Base-by-base conservation (phyloP, 2,113 vertebrate genomes). In the Tachuris rubrigastra region DNA sequence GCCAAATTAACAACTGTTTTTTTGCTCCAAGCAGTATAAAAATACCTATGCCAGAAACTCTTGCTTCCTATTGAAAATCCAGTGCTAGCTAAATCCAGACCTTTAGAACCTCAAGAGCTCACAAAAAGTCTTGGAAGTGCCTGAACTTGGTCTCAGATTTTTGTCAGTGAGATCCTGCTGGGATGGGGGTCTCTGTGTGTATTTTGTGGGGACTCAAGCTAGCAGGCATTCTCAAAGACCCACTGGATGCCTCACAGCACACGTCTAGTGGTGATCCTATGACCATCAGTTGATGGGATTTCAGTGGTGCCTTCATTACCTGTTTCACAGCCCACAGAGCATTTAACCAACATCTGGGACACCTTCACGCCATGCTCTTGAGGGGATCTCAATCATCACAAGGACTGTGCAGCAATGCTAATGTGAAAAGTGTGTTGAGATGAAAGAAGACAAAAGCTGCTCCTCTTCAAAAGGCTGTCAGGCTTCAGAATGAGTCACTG, bases 121-220 rank as follows among this genome's bases (percentile, higher is more conserved):
- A 79, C 0, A 1, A 33, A 35, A 52, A 56, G 23, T 35, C 31
- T 69, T 73, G 22, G 8, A 79, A 85, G 9, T 60, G 37, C 33
- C 67, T 52, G 27, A 85, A 59, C 13, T 33, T 41, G 22, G 27
- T 56, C 27, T 67, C 39, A 50, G 52, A 22, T n/a, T 87, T 67
- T 62, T 14, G 2, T 55, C 47, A 44, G n/a, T 24, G 31, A 78
- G 31, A 78, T 62, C 27, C 37, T 62, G 37, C 50, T 27, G 33
- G 37, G 17, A 3, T 33, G 31, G 67, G 28, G 14, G 27, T 30
- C 20, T 19, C 16, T 46, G 33, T 8, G 9, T 0, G 0, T 25
- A 7, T 60, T 88, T n/a, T 47, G 24, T 55, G 53, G n/a, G 39
- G 39, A 24, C 25, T 65, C 1, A 4, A 58, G 27, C 44, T 47